phyloP scores from a whole-genome alignment of 1,140 invertebrate genomes.

The Caenorhabditis briggsae region DNA sequence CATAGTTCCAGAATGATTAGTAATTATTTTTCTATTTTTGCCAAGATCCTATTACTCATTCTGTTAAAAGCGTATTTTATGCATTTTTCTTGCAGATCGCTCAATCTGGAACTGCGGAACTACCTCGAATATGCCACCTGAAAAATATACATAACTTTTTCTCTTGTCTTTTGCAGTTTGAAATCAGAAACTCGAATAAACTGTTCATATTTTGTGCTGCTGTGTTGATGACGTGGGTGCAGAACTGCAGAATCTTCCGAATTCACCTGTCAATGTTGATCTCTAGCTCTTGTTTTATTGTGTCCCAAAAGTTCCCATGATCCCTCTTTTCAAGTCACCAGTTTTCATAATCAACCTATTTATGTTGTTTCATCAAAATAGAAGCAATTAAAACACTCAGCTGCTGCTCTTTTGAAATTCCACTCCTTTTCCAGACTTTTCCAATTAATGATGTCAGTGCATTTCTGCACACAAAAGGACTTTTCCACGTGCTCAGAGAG shows the following conservation, averaged over 20 bases:
- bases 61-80: too few relatives aligned
- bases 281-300: neutral
- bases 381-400: conserved; percentile 2
- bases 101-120: conserved; percentile 38
- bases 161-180: neutral
- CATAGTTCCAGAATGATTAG: conserved; percentile 12
- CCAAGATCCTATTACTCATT: neutral
- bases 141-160: neutral
- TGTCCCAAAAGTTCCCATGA: neutral
- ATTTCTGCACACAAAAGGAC: neutral
- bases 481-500: neutral
- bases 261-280: neutral
- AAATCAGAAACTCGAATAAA: neutral
- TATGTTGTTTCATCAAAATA: neutral
- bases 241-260: neutral
- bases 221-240: neutral
- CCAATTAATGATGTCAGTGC: conserved; percentile 22
- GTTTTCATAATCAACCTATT: neutral
- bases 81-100: conserved; percentile 31
- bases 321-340: neutral
- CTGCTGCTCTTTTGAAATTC: conserved; percentile 1
- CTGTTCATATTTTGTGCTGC: conserved; percentile 15
- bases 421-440: neutral
- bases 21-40: conserved; percentile 32
- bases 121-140: conserved; percentile 25